These are phyloP conservation scores for Melanostigma gelatinosum DNA, from an alignment of 2,113 vertebrate genomes.

Conservation along the genomic window DNA sequence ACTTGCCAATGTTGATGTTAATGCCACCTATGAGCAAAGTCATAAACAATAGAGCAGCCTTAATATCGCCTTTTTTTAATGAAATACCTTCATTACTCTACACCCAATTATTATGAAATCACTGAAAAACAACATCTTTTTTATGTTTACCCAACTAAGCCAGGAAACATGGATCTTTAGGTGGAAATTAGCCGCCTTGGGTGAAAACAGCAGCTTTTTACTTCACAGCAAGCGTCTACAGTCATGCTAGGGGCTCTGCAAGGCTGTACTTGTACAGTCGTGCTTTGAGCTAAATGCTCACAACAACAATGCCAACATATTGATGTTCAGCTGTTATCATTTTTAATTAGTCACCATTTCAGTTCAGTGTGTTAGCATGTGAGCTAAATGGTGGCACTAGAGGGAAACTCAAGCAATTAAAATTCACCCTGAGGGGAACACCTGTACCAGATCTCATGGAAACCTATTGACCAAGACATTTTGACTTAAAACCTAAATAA, in stretches of 20 bases:
- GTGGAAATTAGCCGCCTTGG: neutral
- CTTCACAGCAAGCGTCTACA: neutral
- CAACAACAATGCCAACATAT: neutral
- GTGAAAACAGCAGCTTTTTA: neutral
- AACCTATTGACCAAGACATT: neutral
- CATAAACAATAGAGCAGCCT: neutral
- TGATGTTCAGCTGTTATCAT: neutral
- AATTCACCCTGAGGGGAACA: neutral
- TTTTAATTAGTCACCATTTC: neutral
- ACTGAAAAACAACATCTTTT: neutral
- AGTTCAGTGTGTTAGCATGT: neutral
- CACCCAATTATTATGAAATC: neutral
- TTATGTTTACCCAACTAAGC: neutral
- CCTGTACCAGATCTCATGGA: neutral
- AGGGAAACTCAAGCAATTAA: conserved; percentile 1
- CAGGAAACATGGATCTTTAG: neutral
- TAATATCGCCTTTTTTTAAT: neutral
- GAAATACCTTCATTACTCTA: neutral
- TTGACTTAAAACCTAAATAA: neutral
- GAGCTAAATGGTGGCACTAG: neutral
- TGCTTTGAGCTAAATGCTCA: neutral
- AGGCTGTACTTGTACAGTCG: neutral
- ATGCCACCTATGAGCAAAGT: neutral
- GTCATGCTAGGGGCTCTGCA: neutral
- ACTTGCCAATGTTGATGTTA: neutral